Evolutionary conservation across 2,888 invertebrate species (phyloP).

Genomic region (Parnassius glacialis): DNA sequence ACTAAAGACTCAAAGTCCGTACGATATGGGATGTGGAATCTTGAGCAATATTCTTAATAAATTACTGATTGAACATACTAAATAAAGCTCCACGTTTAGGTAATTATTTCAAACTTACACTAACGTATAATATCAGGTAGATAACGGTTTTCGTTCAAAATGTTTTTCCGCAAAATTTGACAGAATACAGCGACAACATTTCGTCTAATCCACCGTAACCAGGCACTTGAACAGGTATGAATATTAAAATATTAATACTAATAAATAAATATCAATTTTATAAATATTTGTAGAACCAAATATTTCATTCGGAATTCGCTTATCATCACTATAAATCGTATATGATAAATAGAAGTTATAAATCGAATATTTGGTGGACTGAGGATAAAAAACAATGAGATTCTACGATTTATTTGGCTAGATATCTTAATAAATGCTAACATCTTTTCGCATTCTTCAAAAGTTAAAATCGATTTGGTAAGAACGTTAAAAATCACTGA

Average conservation of each 20-base stretch:
- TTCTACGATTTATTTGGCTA: slow-evolving; percentile 6
- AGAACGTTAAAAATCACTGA: background rate
- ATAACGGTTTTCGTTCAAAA: slow-evolving; percentile 12
- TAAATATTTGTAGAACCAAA: slow-evolving; percentile 25
- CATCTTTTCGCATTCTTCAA: background rate
- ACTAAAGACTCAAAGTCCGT: too few species aligned
- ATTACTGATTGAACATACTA: background rate
- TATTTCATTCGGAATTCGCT: slow-evolving; percentile 2
- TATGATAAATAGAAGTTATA: background rate
- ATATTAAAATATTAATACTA: slow-evolving; percentile 10
- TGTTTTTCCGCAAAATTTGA: background rate
- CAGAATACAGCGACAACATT: background rate
- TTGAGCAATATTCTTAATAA: too few species aligned
- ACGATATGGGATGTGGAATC: too few species aligned
- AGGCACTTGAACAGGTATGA: background rate
- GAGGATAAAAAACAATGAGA: background rate
- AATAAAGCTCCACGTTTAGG: background rate
- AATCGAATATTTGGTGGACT: slow-evolving; percentile 4
- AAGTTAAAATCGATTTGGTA: background rate
- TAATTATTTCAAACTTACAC: slow-evolving; percentile 1
- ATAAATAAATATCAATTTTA: slow-evolving; percentile 15
- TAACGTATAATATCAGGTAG: slow-evolving; percentile 23
- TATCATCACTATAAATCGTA: background rate
- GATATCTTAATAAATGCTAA: slow-evolving; percentile 15
- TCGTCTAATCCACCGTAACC: background rate